phyloP scores from a whole-genome alignment of 2,797 vertebrate species.

The Harpagifer antarcticus region DNA sequence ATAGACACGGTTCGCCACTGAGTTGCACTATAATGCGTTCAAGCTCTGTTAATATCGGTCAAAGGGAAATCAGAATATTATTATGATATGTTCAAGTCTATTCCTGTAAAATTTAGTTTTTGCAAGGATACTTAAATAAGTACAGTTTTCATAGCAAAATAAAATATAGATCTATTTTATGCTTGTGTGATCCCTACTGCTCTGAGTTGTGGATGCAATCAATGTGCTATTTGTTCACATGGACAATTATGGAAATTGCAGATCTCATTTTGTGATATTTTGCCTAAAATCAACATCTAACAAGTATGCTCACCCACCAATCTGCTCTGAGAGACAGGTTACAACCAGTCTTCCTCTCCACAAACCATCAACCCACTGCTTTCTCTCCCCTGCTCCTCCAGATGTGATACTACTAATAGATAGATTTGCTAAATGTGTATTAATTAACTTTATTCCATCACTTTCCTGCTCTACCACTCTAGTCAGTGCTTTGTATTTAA shows the following conservation, averaged over 20 bases:
- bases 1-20: too few species aligned
- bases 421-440: conserved; percentile 59
- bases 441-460: conserved; percentile 51
- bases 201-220: conserved; percentile 42
- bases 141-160: too few species aligned
- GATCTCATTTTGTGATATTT: conserved; percentile 37
- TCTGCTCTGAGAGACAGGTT: conserved; percentile 29
- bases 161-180: background rate
- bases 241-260: conserved; percentile 37
- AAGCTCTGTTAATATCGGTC: too few species aligned
- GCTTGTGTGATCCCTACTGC: conserved; percentile 15
- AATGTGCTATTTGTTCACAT: conserved; percentile 55
- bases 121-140: too few species aligned
- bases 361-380: conserved; percentile 5
- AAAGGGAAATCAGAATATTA: too few species aligned
- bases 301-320: conserved; percentile 18
- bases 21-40: too few species aligned
- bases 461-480: conserved; percentile 23
- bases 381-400: background rate
- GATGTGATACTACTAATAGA: conserved; percentile 20
- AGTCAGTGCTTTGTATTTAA: conserved; percentile 32
- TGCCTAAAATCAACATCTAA: conserved; percentile 25
- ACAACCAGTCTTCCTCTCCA: background rate
- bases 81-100: too few species aligned
- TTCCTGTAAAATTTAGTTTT: too few species aligned